phyloP scores from a whole-genome alignment of 2,113 vertebrate genomes.

The Procavia capensis region DNA sequence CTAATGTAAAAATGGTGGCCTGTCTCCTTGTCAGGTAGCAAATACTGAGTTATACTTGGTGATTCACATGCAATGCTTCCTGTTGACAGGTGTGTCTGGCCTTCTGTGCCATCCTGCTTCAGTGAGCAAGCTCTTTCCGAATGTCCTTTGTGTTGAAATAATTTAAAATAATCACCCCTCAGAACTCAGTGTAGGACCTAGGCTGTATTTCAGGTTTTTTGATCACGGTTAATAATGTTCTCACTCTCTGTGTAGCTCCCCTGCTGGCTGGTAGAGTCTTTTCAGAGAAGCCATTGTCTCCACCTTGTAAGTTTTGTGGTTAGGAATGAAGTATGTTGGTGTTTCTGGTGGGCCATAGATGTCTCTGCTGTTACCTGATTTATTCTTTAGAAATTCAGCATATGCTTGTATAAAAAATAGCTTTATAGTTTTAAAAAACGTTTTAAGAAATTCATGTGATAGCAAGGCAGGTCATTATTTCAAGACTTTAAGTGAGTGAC shows the following conservation, averaged over 20 bases:
- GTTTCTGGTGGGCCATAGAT: not conserved
- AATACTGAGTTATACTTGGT: not conserved
- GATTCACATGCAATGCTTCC: not conserved
- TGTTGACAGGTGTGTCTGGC: not conserved
- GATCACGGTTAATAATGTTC: not conserved
- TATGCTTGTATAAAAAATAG: not conserved
- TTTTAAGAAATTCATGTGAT: not conserved
- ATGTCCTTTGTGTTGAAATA: no score
- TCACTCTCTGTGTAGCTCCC: not conserved
- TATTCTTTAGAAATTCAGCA: not conserved
- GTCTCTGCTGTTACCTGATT: not conserved
- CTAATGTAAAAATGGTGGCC: not conserved
- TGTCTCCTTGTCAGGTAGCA: not conserved
- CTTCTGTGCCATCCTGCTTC: not conserved
- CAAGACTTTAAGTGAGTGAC: not conserved
- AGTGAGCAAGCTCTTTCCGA: not conserved
- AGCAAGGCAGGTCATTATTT: not conserved
- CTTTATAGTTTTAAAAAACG: not conserved
- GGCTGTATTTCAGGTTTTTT: rapidly evolving
- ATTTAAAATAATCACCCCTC: not conserved
- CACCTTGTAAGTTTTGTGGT: not conserved
- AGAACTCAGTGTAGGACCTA: not conserved
- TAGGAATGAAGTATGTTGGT: not conserved
- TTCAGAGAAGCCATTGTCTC: not conserved
- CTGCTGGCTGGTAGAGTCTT: not conserved